Evolutionary conservation across 2,888 invertebrate species (phyloP), one percentile per base, ranked within the genome.

Genomic region (Drosophila acutilabella): DNA sequence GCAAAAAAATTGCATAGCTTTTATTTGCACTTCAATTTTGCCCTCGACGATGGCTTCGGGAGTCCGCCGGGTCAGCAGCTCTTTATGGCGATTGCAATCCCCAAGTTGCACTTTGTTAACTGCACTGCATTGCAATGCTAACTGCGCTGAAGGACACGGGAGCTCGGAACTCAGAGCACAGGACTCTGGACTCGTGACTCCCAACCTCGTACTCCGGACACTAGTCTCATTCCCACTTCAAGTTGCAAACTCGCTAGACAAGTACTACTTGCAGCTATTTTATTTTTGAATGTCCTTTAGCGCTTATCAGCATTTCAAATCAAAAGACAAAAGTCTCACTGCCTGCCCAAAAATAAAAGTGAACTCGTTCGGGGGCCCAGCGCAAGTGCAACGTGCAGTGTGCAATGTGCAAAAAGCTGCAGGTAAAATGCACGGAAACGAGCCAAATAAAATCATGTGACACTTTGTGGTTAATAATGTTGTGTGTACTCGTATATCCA

Each of bases 401-500:
- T 50, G 20, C 23, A 14, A 13, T 40, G 41, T 26, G 41, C 38
- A 61, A 65, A 69, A 70, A 68, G 84, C 84, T 88, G 86, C 87
- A 87, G 89, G 84, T 81, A 69, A 79, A 88, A 45, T 85, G 73
- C 81, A 88, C 64, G 71, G 64, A 70, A 75, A 78, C 86, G 71
- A 67, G 68, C 77, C 77, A 87, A 89, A 89, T 85, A 85, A 85
- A 85, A 85, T 85, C 89, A 85, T 89, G 89, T 85, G 85, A 85
- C 89, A 85, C 89, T 85, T 85, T 85, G 85, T 89, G 85, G 85
- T 85, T 85, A 89, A 85, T 85, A 85, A 85, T 80, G 88, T 88
- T 78, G 77, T 77, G 80, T 71, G 62, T 50, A 13, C 48, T 18
- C 50, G 33, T 71, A 64, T 50, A 76, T 67, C 48, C 74, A 48